Percentiles rank a stretch among this genome's conserved stretches.
Evolutionary conservation across 2,113 vertebrate species (phyloP).

Genomic region (Zosterops hypoxanthus): DNA sequence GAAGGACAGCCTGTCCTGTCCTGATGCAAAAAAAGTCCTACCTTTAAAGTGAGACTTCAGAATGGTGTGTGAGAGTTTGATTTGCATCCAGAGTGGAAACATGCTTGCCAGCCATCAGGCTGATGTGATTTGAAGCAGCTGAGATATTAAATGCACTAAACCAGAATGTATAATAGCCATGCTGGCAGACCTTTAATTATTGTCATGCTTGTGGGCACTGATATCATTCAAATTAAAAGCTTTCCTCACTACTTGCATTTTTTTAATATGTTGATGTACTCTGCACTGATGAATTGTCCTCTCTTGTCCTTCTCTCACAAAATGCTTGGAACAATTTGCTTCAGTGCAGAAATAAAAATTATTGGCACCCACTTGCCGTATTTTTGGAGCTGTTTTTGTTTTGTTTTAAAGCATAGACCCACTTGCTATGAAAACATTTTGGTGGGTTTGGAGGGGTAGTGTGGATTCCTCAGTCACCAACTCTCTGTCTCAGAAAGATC

Average conservation of each 20-base stretch:
- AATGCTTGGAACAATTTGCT: constrained; percentile 30
- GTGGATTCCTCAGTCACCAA: neutral
- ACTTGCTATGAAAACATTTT: neutral
- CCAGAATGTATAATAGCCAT: constrained; percentile 62
- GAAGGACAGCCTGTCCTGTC: constrained; percentile 46
- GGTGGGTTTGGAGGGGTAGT: neutral
- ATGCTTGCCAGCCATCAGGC: constrained; percentile 59
- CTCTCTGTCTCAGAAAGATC: neutral
- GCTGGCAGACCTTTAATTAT: constrained; percentile 73
- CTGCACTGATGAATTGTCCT: constrained; percentile 57
- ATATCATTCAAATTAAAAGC: constrained; percentile 72
- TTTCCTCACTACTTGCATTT: constrained; percentile 49
- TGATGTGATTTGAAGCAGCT: constrained; percentile 66
- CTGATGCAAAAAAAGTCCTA: constrained; percentile 29
- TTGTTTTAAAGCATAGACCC: neutral
- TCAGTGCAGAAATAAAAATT: constrained; percentile 26
- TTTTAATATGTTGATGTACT: constrained; percentile 58
- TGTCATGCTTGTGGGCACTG: constrained; percentile 60
- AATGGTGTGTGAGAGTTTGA: constrained; percentile 23
- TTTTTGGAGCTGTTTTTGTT: neutral
- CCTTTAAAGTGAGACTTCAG: constrained; percentile 31
- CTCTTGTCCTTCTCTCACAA: constrained; percentile 57
- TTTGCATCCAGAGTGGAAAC: constrained; percentile 66
- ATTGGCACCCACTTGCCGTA: neutral
- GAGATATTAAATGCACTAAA: constrained; percentile 73